A percentile compares a stretch with the other conserved stretches of the same genome.
Conservation (phyloP, 2,888 invertebrate species). For the Amphipyra berbera region DNA sequence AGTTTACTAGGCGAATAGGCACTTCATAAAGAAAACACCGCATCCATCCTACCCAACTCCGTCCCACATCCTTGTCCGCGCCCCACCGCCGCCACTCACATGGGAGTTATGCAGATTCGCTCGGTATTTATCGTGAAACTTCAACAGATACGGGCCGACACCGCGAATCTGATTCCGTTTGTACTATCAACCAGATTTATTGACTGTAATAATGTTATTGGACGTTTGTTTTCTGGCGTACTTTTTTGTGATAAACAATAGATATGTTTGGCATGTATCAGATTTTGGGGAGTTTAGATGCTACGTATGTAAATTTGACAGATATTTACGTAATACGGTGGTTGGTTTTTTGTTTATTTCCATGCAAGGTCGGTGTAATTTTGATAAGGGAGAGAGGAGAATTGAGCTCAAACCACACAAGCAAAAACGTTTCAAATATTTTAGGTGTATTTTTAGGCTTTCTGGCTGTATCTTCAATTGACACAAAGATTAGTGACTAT, state of each 20-base stretch:
- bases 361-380: constrained; percentile 27
- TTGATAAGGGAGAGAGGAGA: constrained; percentile 13
- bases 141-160: constrained; percentile 87
- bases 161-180: constrained; percentile 88
- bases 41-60: not conserved
- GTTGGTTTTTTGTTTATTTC: constrained; percentile 41
- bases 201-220: constrained; percentile 74
- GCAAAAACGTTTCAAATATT: not conserved
- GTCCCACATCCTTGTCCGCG: constrained; percentile 31
- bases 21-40: no score
- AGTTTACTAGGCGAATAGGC: no score
- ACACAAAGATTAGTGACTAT: no score
- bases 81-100: constrained; percentile 76
- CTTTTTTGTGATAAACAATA: constrained; percentile 60
- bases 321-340: constrained; percentile 38
- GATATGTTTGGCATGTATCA: constrained; percentile 60
- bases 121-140: constrained; percentile 87
- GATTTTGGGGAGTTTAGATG: constrained; percentile 49
- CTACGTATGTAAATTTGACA: constrained; percentile 50
- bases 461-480: no score
- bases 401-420: not conserved
- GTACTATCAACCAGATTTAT: constrained; percentile 82
- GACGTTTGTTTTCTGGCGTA: constrained; percentile 49
- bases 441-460: no score
- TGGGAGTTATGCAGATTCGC: constrained; percentile 87